These are phyloP conservation scores for Lobophora halterata DNA, from an alignment of 2,888 invertebrate species.

Conservation along the genomic window DNA sequence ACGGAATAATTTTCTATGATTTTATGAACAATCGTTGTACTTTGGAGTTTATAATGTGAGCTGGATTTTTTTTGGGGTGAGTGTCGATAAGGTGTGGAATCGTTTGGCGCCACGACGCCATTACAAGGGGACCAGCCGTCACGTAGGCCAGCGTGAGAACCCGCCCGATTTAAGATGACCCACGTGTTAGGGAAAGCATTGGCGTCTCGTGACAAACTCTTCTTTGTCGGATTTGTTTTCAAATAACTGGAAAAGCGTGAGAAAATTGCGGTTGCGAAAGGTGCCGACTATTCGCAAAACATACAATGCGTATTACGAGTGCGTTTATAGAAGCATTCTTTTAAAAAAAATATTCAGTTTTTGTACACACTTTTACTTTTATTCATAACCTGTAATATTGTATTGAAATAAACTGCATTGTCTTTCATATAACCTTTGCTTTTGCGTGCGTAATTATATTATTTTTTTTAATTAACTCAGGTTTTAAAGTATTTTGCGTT, in stretches of 20 bases:
- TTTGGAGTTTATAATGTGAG: constrained; percentile 21
- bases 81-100: constrained; percentile 72
- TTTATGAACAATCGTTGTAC: constrained; percentile 19
- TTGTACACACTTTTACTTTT: too few relatives aligned
- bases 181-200: constrained; percentile 18
- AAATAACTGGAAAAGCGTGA: constrained; percentile 51
- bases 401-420: neutral
- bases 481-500: too few relatives aligned
- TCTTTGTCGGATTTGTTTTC: constrained; percentile 39
- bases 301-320: constrained; percentile 6
- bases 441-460: constrained; percentile 1
- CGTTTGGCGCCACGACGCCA: constrained; percentile 76
- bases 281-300: constrained; percentile 16
- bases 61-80: constrained; percentile 29
- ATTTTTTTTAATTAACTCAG: too few relatives aligned
- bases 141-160: constrained; percentile 72
- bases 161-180: constrained; percentile 49
- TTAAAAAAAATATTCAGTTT: too few relatives aligned
- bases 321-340: too few relatives aligned
- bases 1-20: constrained; percentile 32
- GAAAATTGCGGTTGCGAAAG: constrained; percentile 31
- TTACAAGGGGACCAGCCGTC: constrained; percentile 69
- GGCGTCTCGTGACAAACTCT: constrained; percentile 19
- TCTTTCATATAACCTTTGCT: constrained; percentile 20
- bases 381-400: too few relatives aligned